These are phyloP conservation scores for Montipora cactus DNA, from an alignment of 64 coral and sea anemone species.

Conservation along the genomic window DNA sequence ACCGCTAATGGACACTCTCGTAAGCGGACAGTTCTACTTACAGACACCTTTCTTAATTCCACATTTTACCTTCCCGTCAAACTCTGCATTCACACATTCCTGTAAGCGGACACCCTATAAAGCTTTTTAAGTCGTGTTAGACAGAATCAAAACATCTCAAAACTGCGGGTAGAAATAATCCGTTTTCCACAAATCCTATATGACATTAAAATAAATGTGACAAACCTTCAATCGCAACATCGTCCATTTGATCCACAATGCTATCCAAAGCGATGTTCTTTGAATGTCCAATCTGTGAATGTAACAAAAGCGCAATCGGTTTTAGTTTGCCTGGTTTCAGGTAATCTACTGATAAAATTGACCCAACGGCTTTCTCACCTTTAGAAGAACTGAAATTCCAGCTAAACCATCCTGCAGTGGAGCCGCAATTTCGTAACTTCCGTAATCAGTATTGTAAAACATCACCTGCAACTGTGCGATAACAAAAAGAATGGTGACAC, in stretches of 20 bases:
- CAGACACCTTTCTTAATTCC: too few species aligned
- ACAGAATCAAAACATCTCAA: too few species aligned
- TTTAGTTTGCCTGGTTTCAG: too few species aligned
- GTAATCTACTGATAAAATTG: too few species aligned
- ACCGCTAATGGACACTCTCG: too few species aligned
- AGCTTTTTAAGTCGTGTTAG: too few species aligned
- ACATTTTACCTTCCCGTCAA: too few species aligned
- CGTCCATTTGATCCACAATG: conserved; percentile 44
- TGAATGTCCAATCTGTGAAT: conserved; percentile 12
- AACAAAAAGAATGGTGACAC: neutral
- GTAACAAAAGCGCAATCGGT: neutral
- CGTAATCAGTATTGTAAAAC: conserved; percentile 50
- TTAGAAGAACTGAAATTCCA: conserved; percentile 24
- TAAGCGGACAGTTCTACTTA: too few species aligned
- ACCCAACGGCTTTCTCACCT: neutral
- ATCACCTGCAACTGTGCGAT: conserved; percentile 10
- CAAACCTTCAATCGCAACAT: conserved; percentile 42
- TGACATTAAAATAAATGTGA: neutral
- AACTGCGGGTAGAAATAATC: too few species aligned
- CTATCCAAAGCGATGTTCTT: conserved; percentile 18
- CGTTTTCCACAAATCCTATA: too few species aligned
- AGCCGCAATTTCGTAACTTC: conserved; percentile 43
- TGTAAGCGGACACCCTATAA: too few species aligned
- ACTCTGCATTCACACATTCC: too few species aligned
- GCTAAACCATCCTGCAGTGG: conserved; percentile 11